These are phyloP conservation scores for Cochlearius cochlearius DNA, from an alignment of 2,113 vertebrate species.

Conservation along the genomic window DNA sequence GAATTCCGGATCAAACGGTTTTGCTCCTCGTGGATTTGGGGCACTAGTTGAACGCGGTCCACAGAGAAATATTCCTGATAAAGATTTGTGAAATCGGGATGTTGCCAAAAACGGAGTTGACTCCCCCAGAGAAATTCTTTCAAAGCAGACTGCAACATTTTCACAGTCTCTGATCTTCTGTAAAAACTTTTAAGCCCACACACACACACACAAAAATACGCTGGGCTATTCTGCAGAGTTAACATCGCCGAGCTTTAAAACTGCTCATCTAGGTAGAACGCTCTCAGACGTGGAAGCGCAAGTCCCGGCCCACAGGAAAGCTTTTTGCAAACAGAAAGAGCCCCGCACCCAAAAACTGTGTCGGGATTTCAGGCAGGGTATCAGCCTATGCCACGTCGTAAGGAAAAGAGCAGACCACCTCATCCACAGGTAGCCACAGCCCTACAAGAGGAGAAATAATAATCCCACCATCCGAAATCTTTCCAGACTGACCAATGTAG, in stretches of 20 bases:
- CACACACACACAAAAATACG: background rate
- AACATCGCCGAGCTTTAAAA: background rate
- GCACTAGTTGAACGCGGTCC: background rate
- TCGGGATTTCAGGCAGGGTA: background rate
- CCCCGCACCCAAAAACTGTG: background rate
- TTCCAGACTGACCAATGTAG: background rate
- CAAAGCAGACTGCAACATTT: slow-evolving; percentile 29
- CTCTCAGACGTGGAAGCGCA: background rate
- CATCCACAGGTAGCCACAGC: background rate
- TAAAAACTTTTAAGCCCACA: slow-evolving; percentile 36
- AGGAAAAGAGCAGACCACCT: background rate
- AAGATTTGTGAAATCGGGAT: background rate
- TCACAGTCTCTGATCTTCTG: background rate
- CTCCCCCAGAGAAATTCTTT: background rate
- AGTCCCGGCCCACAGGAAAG: background rate
- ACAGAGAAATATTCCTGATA: background rate
- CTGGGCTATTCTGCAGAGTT: background rate
- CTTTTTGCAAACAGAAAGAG: background rate
- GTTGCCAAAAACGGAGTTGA: background rate
- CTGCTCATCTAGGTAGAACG: background rate
- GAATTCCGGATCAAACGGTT: background rate
- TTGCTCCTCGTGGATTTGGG: background rate
- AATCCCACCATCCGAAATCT: background rate
- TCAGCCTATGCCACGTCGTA: background rate
- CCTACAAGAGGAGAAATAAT: background rate